Evolutionary conservation across 1,140 invertebrate species (phyloP), one percentile per base, ranked within the genome.

Genomic region (Melipona quadrifasciata): DNA sequence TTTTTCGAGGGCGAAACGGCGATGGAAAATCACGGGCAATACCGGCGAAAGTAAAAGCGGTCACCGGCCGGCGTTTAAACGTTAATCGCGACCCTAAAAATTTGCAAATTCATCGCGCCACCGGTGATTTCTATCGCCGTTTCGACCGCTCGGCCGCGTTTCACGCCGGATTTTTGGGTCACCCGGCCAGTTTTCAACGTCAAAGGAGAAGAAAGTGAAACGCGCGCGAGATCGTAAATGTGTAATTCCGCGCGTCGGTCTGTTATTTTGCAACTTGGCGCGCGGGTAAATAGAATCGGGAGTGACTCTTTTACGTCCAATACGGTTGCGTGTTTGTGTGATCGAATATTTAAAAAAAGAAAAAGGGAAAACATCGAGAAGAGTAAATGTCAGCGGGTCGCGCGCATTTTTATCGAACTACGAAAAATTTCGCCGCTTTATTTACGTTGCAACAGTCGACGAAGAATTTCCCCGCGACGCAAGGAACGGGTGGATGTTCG

Each of bases 31-130:
- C 78, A 70, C 53, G 47, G 47, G 71, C 19, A 47, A 82, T 68
- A 51, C 34, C 34, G 17, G 4, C 17, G 61, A 82, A 82, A 82
- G 80, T 68, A 82, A 82, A 76, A 82, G 80, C 80, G 80, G 16
- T 34, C 51, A 31, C 55, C 51, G 51, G 17, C 31, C 8, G 39
- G 24, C 27, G 21, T 78, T 70, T 68, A 58, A 84, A 84, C 67
- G 31, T 84, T 79, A 84, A 84, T 75, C 75, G 75, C 72, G 82
- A 84, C 75, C 75, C 51, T 51, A 79, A 71, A 84, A 84, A 79
- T 79, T 71, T 79, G 55, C 82, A 70, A 84, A 71, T 79, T 76
- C 19, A 82, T 67, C 5, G 19, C 27, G 47, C 47, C 51, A 14
- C 19, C 72, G 10, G 51, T 55, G 27, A 74, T 74, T 55, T 74